Percentiles rank a stretch among this genome's conserved stretches.
Conservation (phyloP, 2,888 invertebrate genomes). For the Celastrina argiolus region DNA sequence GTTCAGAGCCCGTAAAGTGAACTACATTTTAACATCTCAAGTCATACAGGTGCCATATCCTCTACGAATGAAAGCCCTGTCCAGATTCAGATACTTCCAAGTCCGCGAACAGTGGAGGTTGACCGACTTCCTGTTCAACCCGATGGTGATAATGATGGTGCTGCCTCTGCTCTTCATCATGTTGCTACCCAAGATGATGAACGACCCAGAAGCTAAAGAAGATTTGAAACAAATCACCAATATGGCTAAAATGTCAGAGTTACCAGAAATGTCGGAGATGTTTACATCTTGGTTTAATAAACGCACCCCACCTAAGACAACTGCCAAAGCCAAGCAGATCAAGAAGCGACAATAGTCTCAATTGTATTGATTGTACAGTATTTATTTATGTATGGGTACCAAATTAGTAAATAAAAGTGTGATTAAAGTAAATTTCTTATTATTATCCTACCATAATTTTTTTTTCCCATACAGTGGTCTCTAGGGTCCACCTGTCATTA, state of each 20-base stretch:
- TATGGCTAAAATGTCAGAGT: constrained; percentile 87
- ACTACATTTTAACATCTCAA: constrained; percentile 93
- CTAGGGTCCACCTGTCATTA: too few relatives aligned
- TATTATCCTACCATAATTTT: too few relatives aligned
- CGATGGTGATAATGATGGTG: constrained; percentile 99
- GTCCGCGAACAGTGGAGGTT: constrained; percentile 96
- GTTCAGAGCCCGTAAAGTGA: constrained; percentile 95
- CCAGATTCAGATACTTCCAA: constrained; percentile 93
- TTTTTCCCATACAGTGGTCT: too few relatives aligned
- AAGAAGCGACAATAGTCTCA: constrained; percentile 63
- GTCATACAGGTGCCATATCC: constrained; percentile 96
- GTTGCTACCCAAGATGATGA: constrained; percentile 97
- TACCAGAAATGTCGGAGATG: constrained; percentile 98
- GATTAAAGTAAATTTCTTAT: background rate
- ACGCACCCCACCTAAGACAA: constrained; percentile 73
- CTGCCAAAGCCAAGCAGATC: constrained; percentile 64
- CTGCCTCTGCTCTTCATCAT: constrained; percentile 93
- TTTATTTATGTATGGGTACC: constrained; percentile 20
- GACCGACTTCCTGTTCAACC: constrained; percentile 97
- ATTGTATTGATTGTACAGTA: constrained; percentile 20
- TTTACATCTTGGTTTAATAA: constrained; percentile 92
- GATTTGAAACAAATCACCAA: constrained; percentile 94
- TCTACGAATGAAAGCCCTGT: constrained; percentile 89
- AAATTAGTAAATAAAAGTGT: constrained; percentile 17
- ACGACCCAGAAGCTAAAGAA: constrained; percentile 97